These are phyloP conservation scores for Melanchra persicariae DNA, from an alignment of 2,888 invertebrate species.

Conservation along the genomic window DNA sequence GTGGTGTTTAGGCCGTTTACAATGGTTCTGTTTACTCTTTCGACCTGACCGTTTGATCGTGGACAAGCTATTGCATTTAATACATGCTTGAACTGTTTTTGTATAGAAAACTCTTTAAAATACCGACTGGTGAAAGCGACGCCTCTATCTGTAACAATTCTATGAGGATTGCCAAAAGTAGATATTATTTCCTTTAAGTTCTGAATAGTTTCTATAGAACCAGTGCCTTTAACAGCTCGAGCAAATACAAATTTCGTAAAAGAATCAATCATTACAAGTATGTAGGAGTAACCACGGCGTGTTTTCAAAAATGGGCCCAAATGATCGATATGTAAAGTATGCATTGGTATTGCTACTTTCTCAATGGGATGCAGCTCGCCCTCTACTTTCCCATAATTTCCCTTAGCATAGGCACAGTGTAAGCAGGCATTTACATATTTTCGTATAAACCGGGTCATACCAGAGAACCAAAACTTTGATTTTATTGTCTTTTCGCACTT, in stretches of 20 bases:
- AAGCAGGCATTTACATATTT: not conserved
- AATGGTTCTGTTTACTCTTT: not conserved
- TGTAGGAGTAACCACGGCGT: not conserved
- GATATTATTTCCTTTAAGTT: slow-evolving; percentile 7
- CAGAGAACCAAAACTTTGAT: not conserved
- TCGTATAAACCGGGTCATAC: not conserved
- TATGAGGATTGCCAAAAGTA: slow-evolving; percentile 6
- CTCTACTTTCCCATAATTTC: not conserved
- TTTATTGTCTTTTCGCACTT: slow-evolving; percentile 4
- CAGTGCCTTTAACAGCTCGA: slow-evolving; percentile 4
- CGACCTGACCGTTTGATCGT: not conserved
- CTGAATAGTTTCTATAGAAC: slow-evolving; percentile 11
- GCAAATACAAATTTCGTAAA: not conserved
- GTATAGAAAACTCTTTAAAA: not conserved
- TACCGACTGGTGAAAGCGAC: not conserved
- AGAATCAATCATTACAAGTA: slow-evolving; percentile 1
- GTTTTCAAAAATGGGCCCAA: slow-evolving; percentile 7
- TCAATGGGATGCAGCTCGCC: slow-evolving; percentile 5
- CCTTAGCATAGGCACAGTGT: not conserved
- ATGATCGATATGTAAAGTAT: not conserved
- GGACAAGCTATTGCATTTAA: not conserved
- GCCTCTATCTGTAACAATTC: not conserved
- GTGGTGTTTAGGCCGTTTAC: not conserved
- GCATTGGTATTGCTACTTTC: slow-evolving; percentile 2
- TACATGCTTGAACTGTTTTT: slow-evolving; percentile 1